These are phyloP conservation scores for Prinia subflava DNA, from an alignment of 2,113 vertebrate species.

Conservation along the genomic window DNA sequence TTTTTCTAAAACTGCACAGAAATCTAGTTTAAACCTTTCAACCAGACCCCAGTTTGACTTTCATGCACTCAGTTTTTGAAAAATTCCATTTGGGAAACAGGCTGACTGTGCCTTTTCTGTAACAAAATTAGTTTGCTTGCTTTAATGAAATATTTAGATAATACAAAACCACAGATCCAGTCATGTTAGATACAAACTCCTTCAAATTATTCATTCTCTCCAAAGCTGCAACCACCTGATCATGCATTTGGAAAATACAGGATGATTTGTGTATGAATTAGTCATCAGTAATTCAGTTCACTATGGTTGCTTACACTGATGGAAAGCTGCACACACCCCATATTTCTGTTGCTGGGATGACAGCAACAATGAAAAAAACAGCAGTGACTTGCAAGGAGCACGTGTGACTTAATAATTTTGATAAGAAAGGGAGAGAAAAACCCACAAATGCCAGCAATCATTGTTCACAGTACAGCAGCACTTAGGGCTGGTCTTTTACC, in stretches of 20 bases:
- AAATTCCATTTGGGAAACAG: neutral
- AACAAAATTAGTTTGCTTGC: neutral
- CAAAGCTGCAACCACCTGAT: neutral
- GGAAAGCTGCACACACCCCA: constrained; percentile 8
- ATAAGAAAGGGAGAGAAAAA: neutral
- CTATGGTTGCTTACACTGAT: neutral
- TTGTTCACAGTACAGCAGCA: neutral
- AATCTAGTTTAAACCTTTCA: neutral
- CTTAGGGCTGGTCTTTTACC: neutral
- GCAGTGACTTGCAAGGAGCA: neutral
- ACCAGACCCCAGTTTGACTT: neutral
- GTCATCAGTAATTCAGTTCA: neutral
- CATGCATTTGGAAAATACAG: neutral
- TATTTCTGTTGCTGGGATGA: neutral
- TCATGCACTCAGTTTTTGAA: neutral
- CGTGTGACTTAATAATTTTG: neutral
- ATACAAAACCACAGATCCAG: neutral
- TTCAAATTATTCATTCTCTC: neutral
- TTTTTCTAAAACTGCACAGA: neutral
- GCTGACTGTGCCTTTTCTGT: neutral
- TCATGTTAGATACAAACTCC: neutral
- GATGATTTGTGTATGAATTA: neutral
- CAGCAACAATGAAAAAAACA: neutral
- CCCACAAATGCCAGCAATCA: neutral
- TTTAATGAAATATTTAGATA: neutral